Percentiles rank a stretch among this genome's conserved stretches.
These are phyloP conservation scores for Rhynchonema sp. DNA, from an alignment of 2,888 invertebrate species.

Conservation along the genomic window DNA sequence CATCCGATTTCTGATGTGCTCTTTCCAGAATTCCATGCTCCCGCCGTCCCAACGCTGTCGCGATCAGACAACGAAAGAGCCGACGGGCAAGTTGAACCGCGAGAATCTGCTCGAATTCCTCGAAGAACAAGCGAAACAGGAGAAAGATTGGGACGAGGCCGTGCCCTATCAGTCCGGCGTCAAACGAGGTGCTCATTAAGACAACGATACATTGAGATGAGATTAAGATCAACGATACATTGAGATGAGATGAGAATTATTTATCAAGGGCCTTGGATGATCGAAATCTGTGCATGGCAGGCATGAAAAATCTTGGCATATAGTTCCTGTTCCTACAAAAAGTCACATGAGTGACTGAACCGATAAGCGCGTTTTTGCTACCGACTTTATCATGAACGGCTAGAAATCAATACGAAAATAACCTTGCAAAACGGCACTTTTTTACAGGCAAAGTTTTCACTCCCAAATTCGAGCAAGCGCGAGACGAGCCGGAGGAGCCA, in stretches of 20 bases:
- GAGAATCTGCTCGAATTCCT: slow-evolving; percentile 86
- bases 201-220: slow-evolving; percentile 9
- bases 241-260: too few species aligned
- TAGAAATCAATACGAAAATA: slow-evolving; percentile 1
- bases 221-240: too few species aligned
- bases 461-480: slow-evolving; percentile 10
- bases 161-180: slow-evolving; percentile 80
- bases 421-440: not conserved
- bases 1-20: not conserved
- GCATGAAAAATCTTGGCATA: slow-evolving; percentile 3
- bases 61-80: slow-evolving; percentile 80
- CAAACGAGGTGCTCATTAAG: slow-evolving; percentile 46
- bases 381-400: not conserved
- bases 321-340: too few species aligned
- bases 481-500: slow-evolving; percentile 16
- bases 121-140: slow-evolving; percentile 91
- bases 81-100: slow-evolving; percentile 75
- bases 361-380: too few species aligned
- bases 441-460: slow-evolving; percentile 12
- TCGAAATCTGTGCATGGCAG: too few species aligned
- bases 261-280: too few species aligned
- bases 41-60: slow-evolving; percentile 86
- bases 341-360: too few species aligned
- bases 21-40: slow-evolving; percentile 71
- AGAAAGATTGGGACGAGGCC: slow-evolving; percentile 84